phyloP scores from a whole-genome alignment of 2,797 vertebrate genomes.

The Hydrolagus colliei region DNA sequence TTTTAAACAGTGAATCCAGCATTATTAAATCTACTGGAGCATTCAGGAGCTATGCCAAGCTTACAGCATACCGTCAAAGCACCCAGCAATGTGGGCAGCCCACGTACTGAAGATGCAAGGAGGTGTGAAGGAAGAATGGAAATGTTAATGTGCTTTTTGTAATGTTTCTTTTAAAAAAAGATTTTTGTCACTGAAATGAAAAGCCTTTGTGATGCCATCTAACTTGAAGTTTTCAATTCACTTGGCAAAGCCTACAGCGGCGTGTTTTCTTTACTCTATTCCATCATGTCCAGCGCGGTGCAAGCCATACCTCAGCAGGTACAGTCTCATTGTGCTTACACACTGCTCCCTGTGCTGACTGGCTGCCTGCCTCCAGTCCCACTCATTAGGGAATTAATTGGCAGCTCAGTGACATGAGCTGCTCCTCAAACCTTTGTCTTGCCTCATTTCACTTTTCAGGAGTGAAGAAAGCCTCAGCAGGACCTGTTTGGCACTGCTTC shows the following conservation, averaged over 20 bases:
- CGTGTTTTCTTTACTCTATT: not conserved
- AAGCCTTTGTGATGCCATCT: not conserved
- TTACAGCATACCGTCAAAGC: too few species aligned
- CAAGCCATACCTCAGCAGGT: not conserved
- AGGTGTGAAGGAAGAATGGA: too few species aligned
- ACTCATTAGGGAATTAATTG: slow-evolving; percentile 27
- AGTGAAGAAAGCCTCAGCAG: slow-evolving; percentile 17
- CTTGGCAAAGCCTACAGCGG: not conserved
- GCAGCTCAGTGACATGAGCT: slow-evolving; percentile 3
- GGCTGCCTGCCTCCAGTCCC: not conserved
- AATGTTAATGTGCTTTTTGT: too few species aligned
- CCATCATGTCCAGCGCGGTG: too few species aligned
- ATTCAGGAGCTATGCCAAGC: too few species aligned
- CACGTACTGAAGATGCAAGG: too few species aligned
- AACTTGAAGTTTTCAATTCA: not conserved
- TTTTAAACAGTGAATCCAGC: too few species aligned
- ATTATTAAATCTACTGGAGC: too few species aligned
- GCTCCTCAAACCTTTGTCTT: slow-evolving; percentile 23
- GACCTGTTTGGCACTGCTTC: too few species aligned
- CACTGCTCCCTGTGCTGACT: not conserved
- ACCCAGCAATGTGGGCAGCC: too few species aligned
- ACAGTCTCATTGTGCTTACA: not conserved
- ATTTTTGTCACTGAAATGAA: not conserved
- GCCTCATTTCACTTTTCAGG: not conserved
- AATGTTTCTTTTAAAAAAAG: too few species aligned